These are phyloP conservation scores for Nomada lathburiana DNA, from an alignment of 2,888 invertebrate genomes.

Conservation along the genomic window DNA sequence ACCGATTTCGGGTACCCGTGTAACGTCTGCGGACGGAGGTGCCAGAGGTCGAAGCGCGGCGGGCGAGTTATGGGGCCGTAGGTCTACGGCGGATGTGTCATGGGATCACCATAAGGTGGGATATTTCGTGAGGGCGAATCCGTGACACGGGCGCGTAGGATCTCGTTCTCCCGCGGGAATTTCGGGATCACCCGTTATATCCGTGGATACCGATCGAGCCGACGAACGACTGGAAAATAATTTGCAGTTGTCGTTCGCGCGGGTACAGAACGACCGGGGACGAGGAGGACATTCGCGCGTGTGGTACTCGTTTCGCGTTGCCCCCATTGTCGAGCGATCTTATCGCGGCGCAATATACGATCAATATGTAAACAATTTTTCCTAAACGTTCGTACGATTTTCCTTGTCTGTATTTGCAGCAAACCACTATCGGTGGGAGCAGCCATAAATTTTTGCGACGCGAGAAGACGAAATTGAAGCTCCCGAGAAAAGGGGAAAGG, in stretches of 20 bases:
- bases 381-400: slow-evolving; percentile 33
- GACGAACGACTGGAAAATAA: slow-evolving; percentile 76
- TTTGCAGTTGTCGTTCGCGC: slow-evolving; percentile 72
- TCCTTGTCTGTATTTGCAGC: background rate
- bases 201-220: slow-evolving; percentile 61
- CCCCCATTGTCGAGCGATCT: slow-evolving; percentile 22
- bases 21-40: slow-evolving; percentile 46
- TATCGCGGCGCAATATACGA: slow-evolving; percentile 8
- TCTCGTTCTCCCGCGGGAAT: slow-evolving; percentile 75
- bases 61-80: slow-evolving; percentile 80
- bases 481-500: slow-evolving; percentile 33
- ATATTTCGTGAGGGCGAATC: slow-evolving; percentile 80
- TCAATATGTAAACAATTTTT: no score
- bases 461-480: slow-evolving; percentile 37
- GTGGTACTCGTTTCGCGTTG: slow-evolving; percentile 11
- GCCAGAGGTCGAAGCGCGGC: slow-evolving; percentile 70
- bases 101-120: slow-evolving; percentile 84
- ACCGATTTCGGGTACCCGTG: slow-evolving; percentile 74
- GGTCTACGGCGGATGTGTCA: slow-evolving; percentile 77
- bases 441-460: slow-evolving; percentile 25
- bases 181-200: slow-evolving; percentile 81
- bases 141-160: slow-evolving; percentile 62
- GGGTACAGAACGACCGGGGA: slow-evolving; percentile 74
- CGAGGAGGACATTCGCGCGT: slow-evolving; percentile 12
- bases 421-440: background rate